Percentiles rank a stretch among this genome's conserved stretches.
These are phyloP conservation scores for Encarsia formosa DNA, from an alignment of 2,888 invertebrate genomes.

Conservation along the genomic window DNA sequence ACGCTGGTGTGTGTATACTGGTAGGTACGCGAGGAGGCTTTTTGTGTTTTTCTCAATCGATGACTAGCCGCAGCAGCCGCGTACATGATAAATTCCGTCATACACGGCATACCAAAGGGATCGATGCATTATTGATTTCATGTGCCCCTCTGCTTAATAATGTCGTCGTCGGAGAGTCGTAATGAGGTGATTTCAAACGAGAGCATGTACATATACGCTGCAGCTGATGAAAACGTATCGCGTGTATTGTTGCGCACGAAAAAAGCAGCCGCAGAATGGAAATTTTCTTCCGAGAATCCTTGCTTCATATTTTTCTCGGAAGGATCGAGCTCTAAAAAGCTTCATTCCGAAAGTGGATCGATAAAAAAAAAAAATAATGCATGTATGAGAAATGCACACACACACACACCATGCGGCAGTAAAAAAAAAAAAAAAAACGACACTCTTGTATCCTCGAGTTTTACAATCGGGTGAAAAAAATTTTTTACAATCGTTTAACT, in stretches of 20 bases:
- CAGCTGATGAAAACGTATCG: constrained; percentile 5
- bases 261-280: constrained; percentile 6
- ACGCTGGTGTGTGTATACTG: too few relatives aligned
- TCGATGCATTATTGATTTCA: constrained; percentile 16
- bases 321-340: too few relatives aligned
- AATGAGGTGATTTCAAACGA: constrained; percentile 14
- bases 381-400: too few relatives aligned
- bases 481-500: too few relatives aligned
- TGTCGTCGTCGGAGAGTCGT: background rate
- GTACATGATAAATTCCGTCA: constrained; percentile 9
- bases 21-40: too few relatives aligned
- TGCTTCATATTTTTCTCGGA: constrained; percentile 9
- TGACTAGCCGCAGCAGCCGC: constrained; percentile 2
- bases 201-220: background rate
- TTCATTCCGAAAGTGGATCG: too few relatives aligned
- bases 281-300: constrained; percentile 18
- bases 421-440: too few relatives aligned
- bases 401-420: too few relatives aligned
- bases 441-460: too few relatives aligned
- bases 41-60: constrained; percentile 14
- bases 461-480: too few relatives aligned
- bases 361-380: too few relatives aligned
- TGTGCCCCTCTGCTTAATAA: background rate
- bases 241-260: background rate
- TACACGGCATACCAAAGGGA: background rate